phyloP scores from a whole-genome alignment of 2,888 invertebrate genomes.

The Hemicrepidius hirtus region DNA sequence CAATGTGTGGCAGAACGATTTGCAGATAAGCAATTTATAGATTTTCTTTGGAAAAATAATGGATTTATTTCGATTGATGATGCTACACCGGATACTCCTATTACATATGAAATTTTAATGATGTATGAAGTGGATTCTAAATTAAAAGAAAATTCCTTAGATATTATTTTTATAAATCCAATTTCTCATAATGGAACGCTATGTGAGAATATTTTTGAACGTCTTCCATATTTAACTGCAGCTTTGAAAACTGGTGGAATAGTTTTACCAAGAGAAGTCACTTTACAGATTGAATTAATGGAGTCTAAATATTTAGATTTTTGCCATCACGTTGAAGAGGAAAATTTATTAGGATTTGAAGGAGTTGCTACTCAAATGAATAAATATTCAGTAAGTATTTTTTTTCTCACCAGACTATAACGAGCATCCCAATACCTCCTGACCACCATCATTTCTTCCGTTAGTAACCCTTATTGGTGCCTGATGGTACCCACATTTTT shows the following conservation, averaged over 20 bases:
- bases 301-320: slow-evolving; percentile 76
- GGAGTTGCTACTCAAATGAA: slow-evolving; percentile 75
- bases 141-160: slow-evolving; percentile 68
- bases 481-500: too few species aligned
- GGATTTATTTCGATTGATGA: not conserved
- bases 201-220: slow-evolving; percentile 68
- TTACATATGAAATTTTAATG: slow-evolving; percentile 13
- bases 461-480: too few species aligned
- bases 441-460: too few species aligned
- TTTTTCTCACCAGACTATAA: too few species aligned
- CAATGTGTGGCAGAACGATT: slow-evolving; percentile 69
- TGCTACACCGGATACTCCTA: not conserved
- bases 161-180: slow-evolving; percentile 75
- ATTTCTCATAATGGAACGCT: slow-evolving; percentile 77
- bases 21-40: slow-evolving; percentile 71
- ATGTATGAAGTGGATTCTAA: not conserved
- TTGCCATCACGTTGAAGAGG: slow-evolving; percentile 76
- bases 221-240: slow-evolving; percentile 65
- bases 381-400: slow-evolving; percentile 76
- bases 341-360: slow-evolving; percentile 73
- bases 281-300: slow-evolving; percentile 76
- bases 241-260: slow-evolving; percentile 62
- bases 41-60: slow-evolving; percentile 15
- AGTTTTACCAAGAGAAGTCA: slow-evolving; percentile 72
- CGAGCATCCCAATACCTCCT: too few species aligned